Conservation (phyloP, 1,140 invertebrate genomes). For the Bombus huntii region DNA sequence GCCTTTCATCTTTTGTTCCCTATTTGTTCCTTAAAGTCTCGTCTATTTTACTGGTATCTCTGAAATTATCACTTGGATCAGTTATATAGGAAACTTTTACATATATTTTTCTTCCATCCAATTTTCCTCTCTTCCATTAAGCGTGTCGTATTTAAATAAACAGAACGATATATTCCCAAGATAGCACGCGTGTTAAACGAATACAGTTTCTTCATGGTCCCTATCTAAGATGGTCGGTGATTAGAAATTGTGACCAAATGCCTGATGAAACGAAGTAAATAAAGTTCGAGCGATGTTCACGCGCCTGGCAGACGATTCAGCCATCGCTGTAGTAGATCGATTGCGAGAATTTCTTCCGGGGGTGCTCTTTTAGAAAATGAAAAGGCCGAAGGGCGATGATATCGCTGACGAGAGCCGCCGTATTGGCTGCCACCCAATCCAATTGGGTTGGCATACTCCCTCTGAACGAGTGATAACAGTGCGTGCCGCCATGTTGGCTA, state of each 20-base stretch:
- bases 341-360: constrained; percentile 19
- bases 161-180: too few species aligned
- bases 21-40: accelerated
- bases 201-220: too few species aligned
- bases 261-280: neutral
- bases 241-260: neutral
- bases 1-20: too few species aligned
- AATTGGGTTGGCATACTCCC: constrained; percentile 71
- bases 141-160: too few species aligned
- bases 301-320: constrained; percentile 24
- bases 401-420: constrained; percentile 79
- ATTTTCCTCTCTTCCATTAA: too few species aligned
- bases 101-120: too few species aligned
- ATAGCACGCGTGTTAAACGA: too few species aligned
- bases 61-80: too few species aligned
- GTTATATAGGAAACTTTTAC: too few species aligned
- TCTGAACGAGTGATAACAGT: constrained; percentile 70
- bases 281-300: constrained; percentile 12
- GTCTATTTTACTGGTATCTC: too few species aligned
- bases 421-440: constrained; percentile 80
- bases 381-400: constrained; percentile 74
- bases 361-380: constrained; percentile 41
- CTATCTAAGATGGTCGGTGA: neutral
- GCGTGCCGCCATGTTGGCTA: constrained; percentile 75
- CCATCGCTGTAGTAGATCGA: constrained; percentile 29